These are phyloP conservation scores for Nothoprocta pentlandii DNA, from an alignment of 2,113 vertebrate genomes.

Conservation along the genomic window DNA sequence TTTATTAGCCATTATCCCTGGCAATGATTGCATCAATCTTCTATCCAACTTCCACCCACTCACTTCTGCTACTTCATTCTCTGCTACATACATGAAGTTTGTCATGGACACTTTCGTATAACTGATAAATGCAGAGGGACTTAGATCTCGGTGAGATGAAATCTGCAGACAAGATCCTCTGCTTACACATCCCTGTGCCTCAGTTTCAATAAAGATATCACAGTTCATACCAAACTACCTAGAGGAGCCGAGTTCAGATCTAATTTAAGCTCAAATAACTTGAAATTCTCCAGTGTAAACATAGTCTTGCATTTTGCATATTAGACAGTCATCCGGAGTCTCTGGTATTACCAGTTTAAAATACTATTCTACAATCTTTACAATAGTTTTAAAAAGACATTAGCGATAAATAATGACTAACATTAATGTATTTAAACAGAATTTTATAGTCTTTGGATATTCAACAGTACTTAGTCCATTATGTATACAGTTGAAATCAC, in stretches of 20 bases:
- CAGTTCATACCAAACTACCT: not conserved
- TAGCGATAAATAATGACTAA: not conserved
- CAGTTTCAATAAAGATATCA: not conserved
- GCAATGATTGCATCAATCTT: not conserved
- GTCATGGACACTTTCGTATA: not conserved
- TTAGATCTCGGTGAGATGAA: not conserved
- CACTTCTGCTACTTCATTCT: not conserved
- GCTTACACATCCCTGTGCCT: not conserved
- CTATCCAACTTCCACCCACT: not conserved
- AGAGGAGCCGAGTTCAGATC: not conserved
- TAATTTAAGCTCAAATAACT: not conserved
- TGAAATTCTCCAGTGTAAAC: not conserved
- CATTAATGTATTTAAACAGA: not conserved
- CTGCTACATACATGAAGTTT: not conserved
- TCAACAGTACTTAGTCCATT: not conserved
- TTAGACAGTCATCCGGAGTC: not conserved
- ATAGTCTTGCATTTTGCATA: not conserved
- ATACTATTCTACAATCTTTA: not conserved
- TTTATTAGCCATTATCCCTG: not conserved
- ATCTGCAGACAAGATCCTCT: not conserved
- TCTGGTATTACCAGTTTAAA: not conserved
- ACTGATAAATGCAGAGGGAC: not conserved
- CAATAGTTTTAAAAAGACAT: not conserved
- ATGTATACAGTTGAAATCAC: not conserved
- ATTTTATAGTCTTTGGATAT: not conserved